Base-by-base conservation (phyloP, 2,113 vertebrate species). In the Colaptes auratus region DNA sequence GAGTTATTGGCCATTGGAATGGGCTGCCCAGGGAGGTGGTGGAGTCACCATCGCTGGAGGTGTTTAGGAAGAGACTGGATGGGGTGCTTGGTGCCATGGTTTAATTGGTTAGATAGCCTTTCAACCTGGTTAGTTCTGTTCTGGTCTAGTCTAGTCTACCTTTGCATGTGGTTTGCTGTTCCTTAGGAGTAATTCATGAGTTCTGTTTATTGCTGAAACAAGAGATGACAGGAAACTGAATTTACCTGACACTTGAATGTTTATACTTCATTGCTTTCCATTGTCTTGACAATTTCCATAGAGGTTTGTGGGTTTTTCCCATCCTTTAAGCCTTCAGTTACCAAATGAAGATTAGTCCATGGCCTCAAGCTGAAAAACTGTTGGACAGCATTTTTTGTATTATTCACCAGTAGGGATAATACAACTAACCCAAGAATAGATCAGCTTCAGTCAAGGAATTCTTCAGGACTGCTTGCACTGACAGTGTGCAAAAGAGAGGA, bases 261-360 rank as follows among this genome's bases (percentile, higher is more conserved):
- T 94, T 83, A 85, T 90, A 89, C 46, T 91, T 86, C 73, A 88
- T 92, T 96, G 70, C 63, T 95, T 95, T 88, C 82, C 36, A 80
- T 79, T 92, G 55, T 86, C 78, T 90, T 96, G 92, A 95, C 73
- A 85, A 66, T 70, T 93, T 87, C 76, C 74, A 39, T 79, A 61
- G 59, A 82, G 50, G 67, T 93, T 75, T 76, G 36, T 36, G 36
- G 36, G 36, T 36, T 91, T 95, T 95, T 28, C 6, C 63, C 46
- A 59, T 89, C 61, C 20, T 3, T 18, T 56, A 74, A 74, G 14
- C 56, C 23, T 92, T 90, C 90, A 92, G 10, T 88, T 87, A 86
- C 50, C 24, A 77, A 63, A 89, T 60, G 35, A 88, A 66, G 63
- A 88, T 88, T 79, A 88, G 33, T 82, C 33, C 24, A 3, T 88